These are phyloP conservation scores for Origma solitaria DNA, from an alignment of 2,113 vertebrate species.

Conservation along the genomic window DNA sequence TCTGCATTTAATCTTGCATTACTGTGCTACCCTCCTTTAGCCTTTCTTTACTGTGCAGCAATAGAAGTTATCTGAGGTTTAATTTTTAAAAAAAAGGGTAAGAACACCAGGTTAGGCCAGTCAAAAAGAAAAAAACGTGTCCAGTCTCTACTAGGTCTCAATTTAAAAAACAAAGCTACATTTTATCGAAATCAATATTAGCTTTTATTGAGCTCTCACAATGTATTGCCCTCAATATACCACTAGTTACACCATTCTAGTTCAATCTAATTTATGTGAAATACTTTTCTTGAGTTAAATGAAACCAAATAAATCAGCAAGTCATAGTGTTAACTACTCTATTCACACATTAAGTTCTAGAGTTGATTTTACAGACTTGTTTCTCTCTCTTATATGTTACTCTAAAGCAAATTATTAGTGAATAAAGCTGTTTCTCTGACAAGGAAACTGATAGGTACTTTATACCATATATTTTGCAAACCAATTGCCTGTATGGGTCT, in stretches of 20 bases:
- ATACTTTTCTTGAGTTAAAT: neutral
- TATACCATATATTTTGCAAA: neutral
- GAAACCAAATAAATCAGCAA: neutral
- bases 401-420: neutral
- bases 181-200: neutral
- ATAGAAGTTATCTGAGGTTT: neutral
- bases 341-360: neutral
- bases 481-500: neutral
- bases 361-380: neutral
- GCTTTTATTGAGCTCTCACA: neutral
- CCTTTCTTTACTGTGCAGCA: neutral
- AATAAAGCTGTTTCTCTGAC: neutral
- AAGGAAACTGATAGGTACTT: neutral
- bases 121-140: neutral
- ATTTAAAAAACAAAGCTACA: neutral
- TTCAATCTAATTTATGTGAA: neutral
- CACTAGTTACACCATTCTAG: neutral
- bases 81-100: neutral
- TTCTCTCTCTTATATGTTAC: neutral
- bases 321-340: neutral
- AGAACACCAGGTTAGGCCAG: neutral
- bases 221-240: neutral
- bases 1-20: neutral
- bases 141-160: neutral
- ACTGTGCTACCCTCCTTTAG: neutral